Percentiles rank a stretch among this genome's conserved stretches.
Evolutionary conservation across 2,113 vertebrate genomes (phyloP).

Genomic region (Podiceps cristatus): DNA sequence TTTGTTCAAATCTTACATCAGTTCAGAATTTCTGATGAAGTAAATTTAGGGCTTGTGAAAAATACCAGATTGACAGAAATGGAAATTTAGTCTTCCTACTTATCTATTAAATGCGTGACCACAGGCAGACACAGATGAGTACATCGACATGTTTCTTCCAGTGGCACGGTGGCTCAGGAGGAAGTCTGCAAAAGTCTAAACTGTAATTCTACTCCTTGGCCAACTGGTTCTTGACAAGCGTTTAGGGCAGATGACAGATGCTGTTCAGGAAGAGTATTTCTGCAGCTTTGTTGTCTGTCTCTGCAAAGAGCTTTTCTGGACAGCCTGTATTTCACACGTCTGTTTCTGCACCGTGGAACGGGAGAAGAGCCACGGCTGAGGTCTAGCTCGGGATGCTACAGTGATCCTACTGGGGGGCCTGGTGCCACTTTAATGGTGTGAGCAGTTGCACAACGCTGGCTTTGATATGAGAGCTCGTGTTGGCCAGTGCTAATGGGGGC

Average conservation of each 20-base stretch:
- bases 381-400: background rate
- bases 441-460: background rate
- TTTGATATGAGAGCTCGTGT: background rate
- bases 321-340: background rate
- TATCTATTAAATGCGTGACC: background rate
- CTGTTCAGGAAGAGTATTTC: background rate
- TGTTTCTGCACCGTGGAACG: background rate
- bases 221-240: background rate
- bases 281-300: background rate
- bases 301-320: background rate
- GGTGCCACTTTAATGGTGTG: background rate
- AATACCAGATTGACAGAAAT: background rate
- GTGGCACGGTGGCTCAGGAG: background rate
- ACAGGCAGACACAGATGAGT: background rate
- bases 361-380: background rate
- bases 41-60: background rate
- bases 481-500: fast-evolving
- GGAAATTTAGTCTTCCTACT: background rate
- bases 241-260: background rate
- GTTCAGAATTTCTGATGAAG: background rate
- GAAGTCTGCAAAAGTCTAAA: background rate
- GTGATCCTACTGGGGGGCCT: background rate
- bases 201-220: background rate
- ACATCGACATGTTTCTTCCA: background rate
- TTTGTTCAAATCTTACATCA: background rate